Conservation (phyloP, 2,113 vertebrate genomes). For the Natator depressus region DNA sequence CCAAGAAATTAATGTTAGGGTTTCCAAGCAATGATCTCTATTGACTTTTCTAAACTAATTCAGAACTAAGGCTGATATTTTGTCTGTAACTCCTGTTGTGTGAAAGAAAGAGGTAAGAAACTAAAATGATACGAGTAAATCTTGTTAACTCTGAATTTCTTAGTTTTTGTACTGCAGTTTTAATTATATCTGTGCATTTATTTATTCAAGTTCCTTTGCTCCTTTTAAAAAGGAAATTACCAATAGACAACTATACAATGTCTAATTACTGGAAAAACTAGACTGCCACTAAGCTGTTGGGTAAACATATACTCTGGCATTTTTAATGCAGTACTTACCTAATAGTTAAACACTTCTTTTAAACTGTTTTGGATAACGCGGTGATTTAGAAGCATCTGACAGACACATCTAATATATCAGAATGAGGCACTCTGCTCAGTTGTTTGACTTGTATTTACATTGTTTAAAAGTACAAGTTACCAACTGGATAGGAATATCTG, state of each 20-base stretch:
- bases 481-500: neutral
- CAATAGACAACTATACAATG: neutral
- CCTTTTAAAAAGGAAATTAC: neutral
- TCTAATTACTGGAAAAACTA: neutral
- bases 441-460: neutral
- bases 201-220: fast-evolving
- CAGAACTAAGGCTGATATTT: neutral
- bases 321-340: neutral
- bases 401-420: fast-evolving
- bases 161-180: neutral
- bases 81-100: neutral
- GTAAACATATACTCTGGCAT: neutral
- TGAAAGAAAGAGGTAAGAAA: neutral
- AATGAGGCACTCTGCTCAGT: neutral
- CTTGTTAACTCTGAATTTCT: fast-evolving
- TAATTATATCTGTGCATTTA: fast-evolving
- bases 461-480: neutral
- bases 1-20: fast-evolving
- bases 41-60: neutral
- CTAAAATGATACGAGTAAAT: fast-evolving
- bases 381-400: neutral
- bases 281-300: neutral
- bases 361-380: fast-evolving
- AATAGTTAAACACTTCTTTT: neutral
- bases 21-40: neutral